These are phyloP conservation scores for Ephialtes manifestator DNA, from an alignment of 2,888 invertebrate species.

Conservation along the genomic window DNA sequence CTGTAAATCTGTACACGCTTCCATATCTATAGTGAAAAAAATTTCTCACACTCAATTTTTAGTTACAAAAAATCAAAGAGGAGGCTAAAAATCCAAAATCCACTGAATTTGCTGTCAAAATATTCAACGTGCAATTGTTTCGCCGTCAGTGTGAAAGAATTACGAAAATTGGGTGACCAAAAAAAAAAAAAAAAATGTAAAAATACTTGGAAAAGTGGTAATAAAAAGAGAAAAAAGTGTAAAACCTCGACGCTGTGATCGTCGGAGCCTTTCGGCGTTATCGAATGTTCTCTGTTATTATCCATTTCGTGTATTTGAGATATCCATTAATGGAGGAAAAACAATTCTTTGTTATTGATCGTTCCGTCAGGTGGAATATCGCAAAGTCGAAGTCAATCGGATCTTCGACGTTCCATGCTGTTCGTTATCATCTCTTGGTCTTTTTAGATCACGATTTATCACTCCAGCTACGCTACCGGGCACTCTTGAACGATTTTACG, in stretches of 20 bases:
- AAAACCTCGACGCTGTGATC: conserved; percentile 86
- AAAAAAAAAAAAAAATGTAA: too few species aligned
- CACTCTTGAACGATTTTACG: conserved; percentile 9
- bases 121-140: too few species aligned
- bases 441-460: background rate
- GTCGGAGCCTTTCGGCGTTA: conserved; percentile 83
- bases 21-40: conserved; percentile 51
- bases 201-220: background rate
- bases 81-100: conserved; percentile 15
- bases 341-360: conserved; percentile 58
- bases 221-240: conserved; percentile 21
- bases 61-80: background rate
- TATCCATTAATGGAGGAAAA: conserved; percentile 48
- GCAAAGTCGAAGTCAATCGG: background rate
- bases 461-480: background rate
- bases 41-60: conserved; percentile 9
- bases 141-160: too few species aligned
- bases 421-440: background rate
- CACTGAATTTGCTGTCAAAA: conserved; percentile 38
- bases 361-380: background rate
- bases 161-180: conserved; percentile 26
- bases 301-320: conserved; percentile 79
- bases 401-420: conserved; percentile 14
- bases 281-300: conserved; percentile 81
- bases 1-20: conserved; percentile 50